Conservation (phyloP, 1,140 invertebrate species). For the Drosophila ercepeae region DNA sequence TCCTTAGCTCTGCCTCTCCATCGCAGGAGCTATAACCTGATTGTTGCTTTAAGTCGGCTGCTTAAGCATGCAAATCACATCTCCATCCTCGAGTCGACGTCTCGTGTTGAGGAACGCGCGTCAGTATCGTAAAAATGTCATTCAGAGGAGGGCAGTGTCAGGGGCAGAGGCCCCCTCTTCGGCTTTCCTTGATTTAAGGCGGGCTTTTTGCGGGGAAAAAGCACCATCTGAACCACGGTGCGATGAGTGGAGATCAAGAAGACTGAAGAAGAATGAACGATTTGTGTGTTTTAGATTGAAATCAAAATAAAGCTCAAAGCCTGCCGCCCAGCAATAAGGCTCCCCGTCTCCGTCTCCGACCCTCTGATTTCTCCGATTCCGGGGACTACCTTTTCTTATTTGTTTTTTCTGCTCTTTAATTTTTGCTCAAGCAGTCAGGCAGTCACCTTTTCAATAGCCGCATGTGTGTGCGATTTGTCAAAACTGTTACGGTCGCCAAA, state of each 20-base stretch:
- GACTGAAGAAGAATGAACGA: constrained; percentile 72
- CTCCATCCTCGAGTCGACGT: constrained; percentile 28
- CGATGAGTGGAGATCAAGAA: constrained; percentile 7
- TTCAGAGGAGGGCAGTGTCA: constrained; percentile 35
- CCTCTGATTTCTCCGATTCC: too few relatives aligned
- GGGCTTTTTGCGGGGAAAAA: constrained; percentile 6
- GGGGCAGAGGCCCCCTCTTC: not conserved
- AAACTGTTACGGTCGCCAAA: constrained; percentile 82
- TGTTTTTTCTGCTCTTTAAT: not conserved
- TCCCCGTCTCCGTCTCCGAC: too few relatives aligned
- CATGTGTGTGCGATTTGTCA: constrained; percentile 68
- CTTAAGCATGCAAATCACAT: constrained; percentile 77
- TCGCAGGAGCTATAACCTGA: constrained; percentile 15
- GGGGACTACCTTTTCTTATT: constrained; percentile 18
- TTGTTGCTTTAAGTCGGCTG: constrained; percentile 39
- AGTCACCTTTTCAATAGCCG: constrained; percentile 13
- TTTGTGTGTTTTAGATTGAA: constrained; percentile 83
- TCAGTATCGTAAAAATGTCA: constrained; percentile 82
- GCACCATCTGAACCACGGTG: constrained; percentile 51
- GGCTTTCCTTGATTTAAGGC: not conserved
- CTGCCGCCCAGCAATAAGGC: constrained; percentile 43
- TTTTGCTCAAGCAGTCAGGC: constrained; percentile 3
- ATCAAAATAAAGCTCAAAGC: constrained; percentile 80
- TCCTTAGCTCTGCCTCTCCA: not conserved
- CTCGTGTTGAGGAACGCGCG: constrained; percentile 76